Percentiles rank a stretch among this genome's conserved stretches.
phyloP scores from a whole-genome alignment of 2,797 vertebrate species.

The Enteromius radiatus region DNA sequence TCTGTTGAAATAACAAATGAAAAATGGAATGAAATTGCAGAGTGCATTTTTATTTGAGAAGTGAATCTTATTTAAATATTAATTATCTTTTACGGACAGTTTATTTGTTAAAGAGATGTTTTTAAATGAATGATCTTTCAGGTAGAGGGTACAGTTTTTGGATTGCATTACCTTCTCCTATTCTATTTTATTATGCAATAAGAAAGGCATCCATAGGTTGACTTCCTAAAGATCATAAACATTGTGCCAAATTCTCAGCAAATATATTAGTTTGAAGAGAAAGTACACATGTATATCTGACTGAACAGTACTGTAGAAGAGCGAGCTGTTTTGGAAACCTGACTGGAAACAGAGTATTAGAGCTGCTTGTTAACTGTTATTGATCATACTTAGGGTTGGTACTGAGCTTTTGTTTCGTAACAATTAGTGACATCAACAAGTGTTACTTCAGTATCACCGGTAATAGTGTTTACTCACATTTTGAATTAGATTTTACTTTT shows the following conservation, averaged over 20 bases:
- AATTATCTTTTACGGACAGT: background rate
- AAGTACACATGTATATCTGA: background rate
- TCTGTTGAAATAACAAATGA: conserved; percentile 68
- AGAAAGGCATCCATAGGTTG: background rate
- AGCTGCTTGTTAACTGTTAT: background rate
- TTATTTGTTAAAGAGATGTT: too few species aligned
- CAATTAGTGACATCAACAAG: background rate
- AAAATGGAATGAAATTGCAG: background rate
- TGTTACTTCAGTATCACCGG: background rate
- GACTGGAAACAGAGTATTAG: background rate
- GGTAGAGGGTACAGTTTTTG: background rate
- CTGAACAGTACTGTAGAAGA: background rate
- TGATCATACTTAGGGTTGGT: background rate
- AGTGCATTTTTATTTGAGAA: background rate
- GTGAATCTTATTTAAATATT: background rate
- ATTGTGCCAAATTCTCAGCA: background rate
- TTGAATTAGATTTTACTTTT: background rate
- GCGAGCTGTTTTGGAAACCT: background rate
- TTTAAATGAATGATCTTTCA: background rate
- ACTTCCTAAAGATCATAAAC: background rate
- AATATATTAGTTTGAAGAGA: background rate
- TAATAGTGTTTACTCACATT: background rate
- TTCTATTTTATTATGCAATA: background rate
- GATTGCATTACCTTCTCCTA: background rate
- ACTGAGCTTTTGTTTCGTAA: background rate